phyloP scores from a whole-genome alignment of 2,797 vertebrate genomes.

The Semotilus atromaculatus region DNA sequence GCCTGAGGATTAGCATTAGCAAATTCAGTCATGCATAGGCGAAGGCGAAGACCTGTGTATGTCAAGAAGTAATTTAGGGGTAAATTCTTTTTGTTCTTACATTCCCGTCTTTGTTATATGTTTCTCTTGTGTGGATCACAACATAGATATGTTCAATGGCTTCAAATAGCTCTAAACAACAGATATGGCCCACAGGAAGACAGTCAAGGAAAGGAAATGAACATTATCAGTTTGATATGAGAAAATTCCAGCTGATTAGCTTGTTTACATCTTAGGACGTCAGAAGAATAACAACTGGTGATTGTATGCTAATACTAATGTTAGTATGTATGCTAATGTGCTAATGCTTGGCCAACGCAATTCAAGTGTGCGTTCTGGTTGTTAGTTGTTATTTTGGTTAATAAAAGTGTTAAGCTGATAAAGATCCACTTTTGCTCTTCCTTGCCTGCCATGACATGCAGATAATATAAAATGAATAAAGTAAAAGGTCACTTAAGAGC shows the following conservation, averaged over 20 bases:
- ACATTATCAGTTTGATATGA: conserved; percentile 13
- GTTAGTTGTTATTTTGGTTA: neutral
- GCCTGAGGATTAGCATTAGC: neutral
- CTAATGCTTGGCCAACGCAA: neutral
- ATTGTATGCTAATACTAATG: neutral
- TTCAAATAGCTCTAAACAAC: neutral
- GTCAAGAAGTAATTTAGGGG: neutral
- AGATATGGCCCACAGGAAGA: conserved; percentile 2
- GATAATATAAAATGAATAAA: neutral
- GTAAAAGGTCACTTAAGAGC: neutral
- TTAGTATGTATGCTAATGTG: no score
- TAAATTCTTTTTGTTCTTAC: neutral
- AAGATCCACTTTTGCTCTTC: neutral
- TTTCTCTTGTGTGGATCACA: neutral
- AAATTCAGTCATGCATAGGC: neutral
- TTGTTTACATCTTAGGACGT: conserved; percentile 1
- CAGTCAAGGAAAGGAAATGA: conserved; percentile 8
- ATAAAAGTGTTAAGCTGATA: neutral
- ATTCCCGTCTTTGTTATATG: neutral
- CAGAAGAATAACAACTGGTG: neutral
- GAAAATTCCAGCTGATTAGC: conserved; percentile 13
- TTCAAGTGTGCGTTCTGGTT: neutral
- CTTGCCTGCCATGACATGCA: neutral
- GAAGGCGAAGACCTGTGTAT: neutral
- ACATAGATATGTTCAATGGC: neutral